Conservation (phyloP, 2,888 invertebrate genomes). For the Parasteatoda lunata region DNA sequence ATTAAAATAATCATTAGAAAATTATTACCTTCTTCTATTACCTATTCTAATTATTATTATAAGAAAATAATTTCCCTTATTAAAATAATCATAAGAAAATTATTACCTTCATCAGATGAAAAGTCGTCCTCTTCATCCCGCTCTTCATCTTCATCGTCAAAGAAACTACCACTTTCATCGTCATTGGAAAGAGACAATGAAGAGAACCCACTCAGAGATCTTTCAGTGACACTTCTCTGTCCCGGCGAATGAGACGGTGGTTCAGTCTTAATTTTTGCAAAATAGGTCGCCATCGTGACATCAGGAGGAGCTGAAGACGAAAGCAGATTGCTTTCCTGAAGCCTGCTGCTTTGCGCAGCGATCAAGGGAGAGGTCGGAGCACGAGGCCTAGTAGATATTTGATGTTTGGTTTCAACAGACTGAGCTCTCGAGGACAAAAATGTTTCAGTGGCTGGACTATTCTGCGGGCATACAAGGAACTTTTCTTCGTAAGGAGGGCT, state of each 20-base stretch:
- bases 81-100: background rate
- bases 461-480: slow-evolving; percentile 58
- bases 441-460: slow-evolving; percentile 55
- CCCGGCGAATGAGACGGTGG: slow-evolving; percentile 33
- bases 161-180: slow-evolving; percentile 80
- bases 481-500: slow-evolving; percentile 37
- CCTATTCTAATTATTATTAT: too few species aligned
- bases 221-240: slow-evolving; percentile 47
- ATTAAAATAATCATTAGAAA: too few species aligned
- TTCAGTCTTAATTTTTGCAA: slow-evolving; percentile 42
- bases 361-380: slow-evolving; percentile 16
- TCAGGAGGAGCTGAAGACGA: slow-evolving; percentile 64
- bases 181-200: slow-evolving; percentile 78
- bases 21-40: too few species aligned
- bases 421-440: slow-evolving; percentile 14
- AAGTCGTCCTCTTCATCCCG: slow-evolving; percentile 82
- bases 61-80: too few species aligned
- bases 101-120: slow-evolving; percentile 84
- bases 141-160: slow-evolving; percentile 80
- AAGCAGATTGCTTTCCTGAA: slow-evolving; percentile 35
- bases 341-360: slow-evolving; percentile 25
- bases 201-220: slow-evolving; percentile 63
- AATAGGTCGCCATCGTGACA: slow-evolving; percentile 55
- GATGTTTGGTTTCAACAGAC: slow-evolving; percentile 30
- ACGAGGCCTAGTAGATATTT: slow-evolving; percentile 20